Conservation (phyloP, 2,797 vertebrate genomes). For the Tapirus indicus region DNA sequence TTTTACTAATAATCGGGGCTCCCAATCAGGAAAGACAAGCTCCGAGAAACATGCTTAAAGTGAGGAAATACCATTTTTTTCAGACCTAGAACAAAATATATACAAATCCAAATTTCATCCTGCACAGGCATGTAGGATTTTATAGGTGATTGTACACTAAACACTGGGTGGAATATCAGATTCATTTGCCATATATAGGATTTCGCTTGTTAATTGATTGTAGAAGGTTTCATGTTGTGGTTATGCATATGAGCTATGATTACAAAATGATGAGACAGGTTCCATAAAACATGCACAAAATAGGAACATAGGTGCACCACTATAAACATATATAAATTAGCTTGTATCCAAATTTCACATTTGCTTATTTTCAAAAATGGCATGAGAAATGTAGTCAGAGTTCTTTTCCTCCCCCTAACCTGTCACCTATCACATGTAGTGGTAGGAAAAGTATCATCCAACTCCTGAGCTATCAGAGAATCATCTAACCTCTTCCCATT, state of each 20-base stretch:
- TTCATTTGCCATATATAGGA: background rate
- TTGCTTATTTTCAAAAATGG: constrained; percentile 29
- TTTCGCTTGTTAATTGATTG: constrained; percentile 11
- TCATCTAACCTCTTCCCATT: background rate
- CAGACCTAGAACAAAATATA: background rate
- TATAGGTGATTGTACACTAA: background rate
- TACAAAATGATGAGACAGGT: constrained; percentile 26
- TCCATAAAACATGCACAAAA: constrained; percentile 22
- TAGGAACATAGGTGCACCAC: background rate
- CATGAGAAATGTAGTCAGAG: background rate
- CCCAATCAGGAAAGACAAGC: constrained; percentile 14
- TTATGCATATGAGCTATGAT: background rate
- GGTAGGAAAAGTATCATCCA: background rate
- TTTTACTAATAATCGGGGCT: background rate
- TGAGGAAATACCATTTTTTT: background rate
- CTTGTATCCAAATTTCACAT: background rate
- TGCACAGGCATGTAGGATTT: background rate
- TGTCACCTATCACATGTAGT: background rate
- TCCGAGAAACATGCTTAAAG: background rate
- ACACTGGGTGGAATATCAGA: background rate
- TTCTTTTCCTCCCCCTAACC: background rate
- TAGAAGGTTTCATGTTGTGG: background rate
- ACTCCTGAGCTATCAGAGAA: background rate
- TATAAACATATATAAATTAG: background rate
- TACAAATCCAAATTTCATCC: constrained; percentile 24